phyloP scores from a whole-genome alignment of 2,113 vertebrate species.

The Collichthys lucidus region DNA sequence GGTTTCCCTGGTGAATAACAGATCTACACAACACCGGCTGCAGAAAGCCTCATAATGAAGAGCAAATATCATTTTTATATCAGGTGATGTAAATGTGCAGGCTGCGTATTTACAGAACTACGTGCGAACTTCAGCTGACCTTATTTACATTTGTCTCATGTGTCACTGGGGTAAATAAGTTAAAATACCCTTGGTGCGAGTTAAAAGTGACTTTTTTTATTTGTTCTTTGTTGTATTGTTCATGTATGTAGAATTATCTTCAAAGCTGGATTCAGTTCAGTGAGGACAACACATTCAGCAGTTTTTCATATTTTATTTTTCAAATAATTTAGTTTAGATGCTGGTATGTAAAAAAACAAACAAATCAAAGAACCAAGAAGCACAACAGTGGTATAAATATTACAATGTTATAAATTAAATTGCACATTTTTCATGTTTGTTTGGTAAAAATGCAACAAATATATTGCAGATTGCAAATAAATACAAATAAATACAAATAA shows the following conservation, averaged over 20 bases:
- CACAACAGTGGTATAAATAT: slow-evolving; percentile 62
- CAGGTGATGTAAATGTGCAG: slow-evolving; percentile 3
- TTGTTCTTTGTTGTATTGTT: background rate
- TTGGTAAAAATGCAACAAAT: slow-evolving; percentile 53
- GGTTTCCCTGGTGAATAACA: slow-evolving; percentile 70
- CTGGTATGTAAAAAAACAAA: slow-evolving; percentile 61
- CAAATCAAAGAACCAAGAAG: no score
- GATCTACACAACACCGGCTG: slow-evolving; percentile 13
- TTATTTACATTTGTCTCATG: background rate
- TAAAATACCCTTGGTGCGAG: background rate
- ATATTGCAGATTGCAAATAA: slow-evolving; percentile 60
- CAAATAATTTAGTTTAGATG: slow-evolving; percentile 58
- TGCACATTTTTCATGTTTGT: slow-evolving; percentile 39
- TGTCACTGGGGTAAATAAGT: slow-evolving; percentile 16
- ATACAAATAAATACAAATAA: slow-evolving; percentile 76
- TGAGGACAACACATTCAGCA: background rate
- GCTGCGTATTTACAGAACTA: slow-evolving; percentile 30
- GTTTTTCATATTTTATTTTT: slow-evolving; percentile 37
- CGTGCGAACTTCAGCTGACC: background rate
- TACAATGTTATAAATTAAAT: slow-evolving; percentile 55
- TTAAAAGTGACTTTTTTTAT: background rate
- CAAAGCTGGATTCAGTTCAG: background rate
- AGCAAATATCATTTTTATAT: slow-evolving; percentile 38
- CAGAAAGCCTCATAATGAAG: slow-evolving; percentile 3
- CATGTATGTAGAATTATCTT: background rate